Evolutionary conservation across 2,888 invertebrate species (phyloP), one percentile per base, ranked within the genome.

Genomic region (Glaucopsyche alexis): DNA sequence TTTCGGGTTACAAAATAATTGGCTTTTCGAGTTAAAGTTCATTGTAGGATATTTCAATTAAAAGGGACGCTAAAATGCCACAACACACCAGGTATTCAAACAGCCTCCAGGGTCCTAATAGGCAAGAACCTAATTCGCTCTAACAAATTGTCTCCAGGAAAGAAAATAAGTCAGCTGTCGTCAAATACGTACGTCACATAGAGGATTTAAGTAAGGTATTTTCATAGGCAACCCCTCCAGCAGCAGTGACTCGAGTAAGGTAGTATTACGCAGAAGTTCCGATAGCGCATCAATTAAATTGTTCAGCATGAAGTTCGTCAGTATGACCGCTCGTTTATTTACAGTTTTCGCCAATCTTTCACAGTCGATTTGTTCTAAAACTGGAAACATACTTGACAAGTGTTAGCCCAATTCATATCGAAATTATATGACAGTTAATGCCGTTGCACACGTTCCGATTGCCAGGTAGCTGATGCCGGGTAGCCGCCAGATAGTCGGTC

Each of bases 141-240:
- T 29, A 29, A 9, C 16, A 60, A 60, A 29, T 60, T 5, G 14
- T 4, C 11, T 6, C 19, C 29, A 7, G 7, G 60, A 60, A 60
- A 8, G n/a, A n/a, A 47, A 49, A 49, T 7, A 6, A 3, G 13
- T 13, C 8, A 45, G 16, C 8, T 67, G 16, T 13, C 19, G 45
- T 70, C 38, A 45, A 50, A 55, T 45, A 71, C 77, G 80, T 81
- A 89, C 95, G 94, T 90, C 94, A 80, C 93, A 94, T 81, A 91
- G 90, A 4, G 94, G 93, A 45, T 94, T 94, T 49, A 96, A 86
- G 79, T 96, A 96, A 16, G 95, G 95, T 76, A 94, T 92, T 76
- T 94, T 94, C 69, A 97, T 82, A 0, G 96, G 96, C 42, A 97
- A 83, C 0, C 96, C 96, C 80, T 96, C 96, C 14, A 97, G 85